Percentiles rank a stretch among this genome's conserved stretches.
Evolutionary conservation across 1,140 invertebrate genomes (phyloP).

Genomic region (Zaprionus inermis): DNA sequence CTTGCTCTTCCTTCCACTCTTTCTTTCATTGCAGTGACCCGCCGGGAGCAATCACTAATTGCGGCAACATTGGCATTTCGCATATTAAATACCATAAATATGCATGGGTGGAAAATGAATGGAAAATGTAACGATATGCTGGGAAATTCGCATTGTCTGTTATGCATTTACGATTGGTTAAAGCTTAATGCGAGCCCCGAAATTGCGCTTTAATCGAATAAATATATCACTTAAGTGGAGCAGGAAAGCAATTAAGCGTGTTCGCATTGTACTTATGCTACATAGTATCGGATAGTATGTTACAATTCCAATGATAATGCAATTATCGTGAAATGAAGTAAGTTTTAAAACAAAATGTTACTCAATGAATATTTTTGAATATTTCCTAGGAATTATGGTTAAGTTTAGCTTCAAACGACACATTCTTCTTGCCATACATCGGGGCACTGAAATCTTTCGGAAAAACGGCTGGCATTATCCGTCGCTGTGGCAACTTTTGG

Average conservation of each 20-base stretch:
- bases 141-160: constrained; percentile 3
- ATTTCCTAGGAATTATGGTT: not conserved
- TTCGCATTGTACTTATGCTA: not conserved
- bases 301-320: too few relatives aligned
- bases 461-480: not conserved
- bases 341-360: too few relatives aligned
- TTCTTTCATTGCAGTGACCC: not conserved
- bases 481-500: not conserved
- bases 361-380: too few relatives aligned
- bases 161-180: constrained; percentile 5
- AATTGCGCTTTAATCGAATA: not conserved
- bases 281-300: too few relatives aligned
- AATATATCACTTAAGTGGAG: not conserved
- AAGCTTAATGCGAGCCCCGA: not conserved
- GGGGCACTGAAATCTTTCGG: not conserved
- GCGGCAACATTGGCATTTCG: constrained; percentile 39
- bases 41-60: constrained; percentile 49
- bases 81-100: constrained; percentile 53
- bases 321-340: too few relatives aligned
- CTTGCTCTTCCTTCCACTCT: not conserved
- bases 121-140: constrained; percentile 6
- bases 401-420: not conserved
- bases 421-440: not conserved
- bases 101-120: constrained; percentile 5
- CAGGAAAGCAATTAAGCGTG: not conserved